Base-by-base conservation (phyloP, 2,113 vertebrate genomes). In the Asarcornis scutulata region DNA sequence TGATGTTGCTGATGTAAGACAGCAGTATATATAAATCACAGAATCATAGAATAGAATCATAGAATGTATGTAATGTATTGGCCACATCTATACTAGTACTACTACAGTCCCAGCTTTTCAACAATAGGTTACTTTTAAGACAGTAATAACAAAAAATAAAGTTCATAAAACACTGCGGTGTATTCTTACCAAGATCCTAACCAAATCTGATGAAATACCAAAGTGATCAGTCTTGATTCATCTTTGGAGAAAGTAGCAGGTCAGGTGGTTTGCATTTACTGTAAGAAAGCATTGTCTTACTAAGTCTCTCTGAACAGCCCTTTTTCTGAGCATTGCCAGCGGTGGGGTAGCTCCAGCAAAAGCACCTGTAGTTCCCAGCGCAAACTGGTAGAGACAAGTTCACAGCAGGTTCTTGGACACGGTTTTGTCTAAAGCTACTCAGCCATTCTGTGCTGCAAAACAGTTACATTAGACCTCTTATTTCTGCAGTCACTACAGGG, bases 131-230 rank as follows among this genome's bases (percentile, higher is more conserved):
- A 56, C 63, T 23, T 94, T 92, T 83, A 60, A 59, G 67, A 85
- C 40, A 86, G 50, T n/a, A 83, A 79, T 59, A 93, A 79, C 36
- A 52, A 75, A 87, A 55, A 55, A 29, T 3, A 9, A 48, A 50
- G 14, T 69, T 89, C 34, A 60, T 72, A 71, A 75, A 88, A 75
- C 38, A 83, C 42, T 88, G 36, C 55, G 42, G 18, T 62, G 58
- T 53, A 20, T 91, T 97, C 62, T 96, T 85, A 88, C 66, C 16
- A 81, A 69, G 56, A 77, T 67, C 63, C 59, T 85, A 89, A 86
- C 7, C 85, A 76, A 94, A 95, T 64, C n/a, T 68, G n/a, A 29
- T 83, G 75, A 93, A 86, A 95, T 31, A 68, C 59, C 67, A 42
- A 66, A 86, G 58, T 1, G 4, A 72, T 52, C 42, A 44, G 13